phyloP scores from a whole-genome alignment of 1,140 invertebrate genomes.

The Pseudomyrmex gracilis region DNA sequence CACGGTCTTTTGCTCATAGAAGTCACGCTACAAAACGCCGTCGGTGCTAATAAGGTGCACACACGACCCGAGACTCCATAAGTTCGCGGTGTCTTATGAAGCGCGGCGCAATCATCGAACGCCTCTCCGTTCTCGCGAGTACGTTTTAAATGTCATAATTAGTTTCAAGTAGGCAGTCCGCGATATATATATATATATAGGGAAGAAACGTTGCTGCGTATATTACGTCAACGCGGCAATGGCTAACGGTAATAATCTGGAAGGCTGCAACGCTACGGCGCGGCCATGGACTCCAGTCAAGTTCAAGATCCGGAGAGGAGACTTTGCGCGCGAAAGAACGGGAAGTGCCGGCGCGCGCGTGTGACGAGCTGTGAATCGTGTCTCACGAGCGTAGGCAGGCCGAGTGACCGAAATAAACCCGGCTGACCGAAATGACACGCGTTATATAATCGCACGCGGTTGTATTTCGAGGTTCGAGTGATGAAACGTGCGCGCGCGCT shows the following conservation, averaged over 20 bases:
- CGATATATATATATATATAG: neutral
- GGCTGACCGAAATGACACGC: conserved; percentile 10
- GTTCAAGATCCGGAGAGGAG: conserved; percentile 62
- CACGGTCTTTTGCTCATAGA: neutral
- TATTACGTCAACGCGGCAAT: conserved; percentile 54
- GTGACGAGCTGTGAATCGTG: too few species aligned
- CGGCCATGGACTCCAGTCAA: conserved; percentile 54
- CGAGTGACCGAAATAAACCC: conserved; percentile 60
- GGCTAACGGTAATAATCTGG: conserved; percentile 71
- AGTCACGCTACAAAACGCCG: conserved; percentile 21
- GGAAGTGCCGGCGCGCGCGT: neutral
- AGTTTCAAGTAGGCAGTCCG: conserved; percentile 43
- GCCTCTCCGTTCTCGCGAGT: conserved; percentile 19
- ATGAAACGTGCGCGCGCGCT: neutral
- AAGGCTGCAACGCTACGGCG: conserved; percentile 34
- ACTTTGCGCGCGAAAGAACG: conserved; percentile 30
- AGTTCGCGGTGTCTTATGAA: conserved; percentile 29
- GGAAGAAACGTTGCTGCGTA: conserved; percentile 55
- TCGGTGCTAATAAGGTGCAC: conserved; percentile 33
- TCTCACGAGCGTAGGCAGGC: neutral
- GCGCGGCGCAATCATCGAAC: conserved; percentile 26
- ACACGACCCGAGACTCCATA: conserved; percentile 40
- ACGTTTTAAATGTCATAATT: conserved; percentile 57
- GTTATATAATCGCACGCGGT: conserved; percentile 9
- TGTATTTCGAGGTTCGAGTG: neutral